These are phyloP conservation scores for Polypedilum vanderplanki DNA, from an alignment of 1,140 invertebrate species.

Conservation along the genomic window DNA sequence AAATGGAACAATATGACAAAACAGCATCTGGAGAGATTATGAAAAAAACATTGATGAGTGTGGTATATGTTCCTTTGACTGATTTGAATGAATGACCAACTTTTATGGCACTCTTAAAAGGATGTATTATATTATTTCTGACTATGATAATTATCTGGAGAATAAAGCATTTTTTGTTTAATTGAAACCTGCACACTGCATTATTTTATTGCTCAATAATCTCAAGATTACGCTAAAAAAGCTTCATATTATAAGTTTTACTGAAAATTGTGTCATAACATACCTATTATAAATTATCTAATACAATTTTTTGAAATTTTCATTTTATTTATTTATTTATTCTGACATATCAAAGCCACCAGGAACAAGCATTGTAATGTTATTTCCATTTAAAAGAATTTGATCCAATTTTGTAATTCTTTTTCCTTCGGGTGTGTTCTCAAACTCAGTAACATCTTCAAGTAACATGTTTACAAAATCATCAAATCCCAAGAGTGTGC, in stretches of 20 bases:
- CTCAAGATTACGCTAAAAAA: too few species aligned
- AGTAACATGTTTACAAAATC: slow-evolving; percentile 98
- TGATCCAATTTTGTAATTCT: slow-evolving; percentile 95
- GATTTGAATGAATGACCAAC: slow-evolving; percentile 47
- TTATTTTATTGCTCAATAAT: too few species aligned
- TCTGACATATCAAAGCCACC: slow-evolving; percentile 30
- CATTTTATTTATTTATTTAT: not conserved
- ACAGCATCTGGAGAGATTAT: slow-evolving; percentile 66
- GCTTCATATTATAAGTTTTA: too few species aligned
- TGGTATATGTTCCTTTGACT: slow-evolving; percentile 94
- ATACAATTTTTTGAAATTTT: too few species aligned
- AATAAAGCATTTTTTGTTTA: slow-evolving; percentile 30
- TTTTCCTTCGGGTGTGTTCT: slow-evolving; percentile 93
- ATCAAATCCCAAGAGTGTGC: slow-evolving; percentile 95
- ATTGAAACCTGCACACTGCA: too few species aligned
- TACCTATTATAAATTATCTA: too few species aligned
- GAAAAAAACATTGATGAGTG: slow-evolving; percentile 83
- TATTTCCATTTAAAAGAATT: slow-evolving; percentile 98
- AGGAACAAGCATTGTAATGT: slow-evolving; percentile 87
- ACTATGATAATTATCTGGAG: slow-evolving; percentile 29
- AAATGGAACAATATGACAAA: slow-evolving; percentile 86
- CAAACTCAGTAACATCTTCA: slow-evolving; percentile 89
- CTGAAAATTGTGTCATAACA: too few species aligned
- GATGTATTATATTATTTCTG: slow-evolving; percentile 30
- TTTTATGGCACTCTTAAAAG: slow-evolving; percentile 9